Evolutionary conservation across 2,113 vertebrate species (phyloP).

Genomic region (Oostethus manadensis): DNA sequence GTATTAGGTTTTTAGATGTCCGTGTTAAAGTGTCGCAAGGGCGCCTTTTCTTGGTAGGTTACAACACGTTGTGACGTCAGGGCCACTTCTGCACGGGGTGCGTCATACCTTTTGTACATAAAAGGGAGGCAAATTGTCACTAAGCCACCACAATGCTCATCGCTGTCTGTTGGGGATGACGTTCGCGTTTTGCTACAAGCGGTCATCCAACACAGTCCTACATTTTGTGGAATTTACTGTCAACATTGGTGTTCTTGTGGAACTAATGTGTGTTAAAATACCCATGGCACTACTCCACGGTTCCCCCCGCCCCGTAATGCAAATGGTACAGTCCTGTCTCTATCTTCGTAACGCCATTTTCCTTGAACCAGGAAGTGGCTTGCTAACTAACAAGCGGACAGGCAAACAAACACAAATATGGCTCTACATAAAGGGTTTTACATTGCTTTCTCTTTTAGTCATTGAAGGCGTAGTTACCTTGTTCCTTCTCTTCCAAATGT

Average conservation of each 20-base stretch:
- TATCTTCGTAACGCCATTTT: background rate
- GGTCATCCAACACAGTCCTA: slow-evolving; percentile 35
- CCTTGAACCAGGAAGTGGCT: background rate
- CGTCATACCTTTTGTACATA: slow-evolving; percentile 48
- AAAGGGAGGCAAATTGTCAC: slow-evolving; percentile 13
- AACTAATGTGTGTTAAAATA: slow-evolving; percentile 3
- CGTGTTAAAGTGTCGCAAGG: slow-evolving; percentile 66
- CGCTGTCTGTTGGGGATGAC: background rate
- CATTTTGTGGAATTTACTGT: slow-evolving; percentile 56
- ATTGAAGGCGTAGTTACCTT: background rate
- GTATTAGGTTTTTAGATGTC: slow-evolving; percentile 66
- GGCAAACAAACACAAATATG: background rate
- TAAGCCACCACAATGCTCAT: background rate
- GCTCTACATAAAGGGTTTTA: background rate
- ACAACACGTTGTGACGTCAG: slow-evolving; percentile 17
- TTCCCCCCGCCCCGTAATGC: no score
- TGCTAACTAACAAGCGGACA: background rate
- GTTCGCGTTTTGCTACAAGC: background rate
- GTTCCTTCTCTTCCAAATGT: background rate
- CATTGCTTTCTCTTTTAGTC: background rate
- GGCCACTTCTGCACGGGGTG: slow-evolving; percentile 45
- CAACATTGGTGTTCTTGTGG: slow-evolving; percentile 16
- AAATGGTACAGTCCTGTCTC: background rate
- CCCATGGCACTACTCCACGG: background rate
- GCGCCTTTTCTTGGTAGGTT: slow-evolving; percentile 19